phyloP scores from a whole-genome alignment of 2,113 vertebrate species.

The Dromaius novaehollandiae region DNA sequence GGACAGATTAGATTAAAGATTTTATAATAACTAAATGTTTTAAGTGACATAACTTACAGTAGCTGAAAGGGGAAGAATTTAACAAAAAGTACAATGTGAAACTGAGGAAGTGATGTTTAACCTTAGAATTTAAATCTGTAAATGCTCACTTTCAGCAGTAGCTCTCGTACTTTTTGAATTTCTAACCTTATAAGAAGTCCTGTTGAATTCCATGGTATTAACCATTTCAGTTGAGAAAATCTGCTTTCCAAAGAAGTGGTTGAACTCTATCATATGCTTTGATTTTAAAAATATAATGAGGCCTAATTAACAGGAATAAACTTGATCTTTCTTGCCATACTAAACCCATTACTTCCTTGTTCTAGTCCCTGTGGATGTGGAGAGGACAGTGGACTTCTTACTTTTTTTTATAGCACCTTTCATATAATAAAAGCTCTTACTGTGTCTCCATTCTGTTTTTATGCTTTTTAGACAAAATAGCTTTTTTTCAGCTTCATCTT shows the following conservation, averaged over 20 bases:
- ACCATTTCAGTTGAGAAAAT: neutral
- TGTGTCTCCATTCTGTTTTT: neutral
- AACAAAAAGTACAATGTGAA: neutral
- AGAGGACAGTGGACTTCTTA: neutral
- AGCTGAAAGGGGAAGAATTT: neutral
- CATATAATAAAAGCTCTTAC: neutral
- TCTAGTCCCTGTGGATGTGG: neutral
- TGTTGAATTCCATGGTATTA: neutral
- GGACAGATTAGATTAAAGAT: neutral
- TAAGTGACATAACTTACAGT: neutral
- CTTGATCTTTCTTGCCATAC: neutral
- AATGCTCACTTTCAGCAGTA: neutral
- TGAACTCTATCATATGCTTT: neutral
- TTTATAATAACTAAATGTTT: neutral
- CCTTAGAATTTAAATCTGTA: neutral
- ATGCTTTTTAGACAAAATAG: neutral
- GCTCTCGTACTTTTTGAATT: neutral
- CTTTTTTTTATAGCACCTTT: neutral
- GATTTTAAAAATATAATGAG: neutral
- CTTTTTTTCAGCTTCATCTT: neutral
- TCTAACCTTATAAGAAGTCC: neutral
- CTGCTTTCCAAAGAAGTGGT: neutral
- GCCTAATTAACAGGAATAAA: neutral
- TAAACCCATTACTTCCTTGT: neutral
- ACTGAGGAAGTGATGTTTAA: neutral